Evolutionary conservation across 2,888 invertebrate species (phyloP).

Genomic region (Epistrophe eligans): DNA sequence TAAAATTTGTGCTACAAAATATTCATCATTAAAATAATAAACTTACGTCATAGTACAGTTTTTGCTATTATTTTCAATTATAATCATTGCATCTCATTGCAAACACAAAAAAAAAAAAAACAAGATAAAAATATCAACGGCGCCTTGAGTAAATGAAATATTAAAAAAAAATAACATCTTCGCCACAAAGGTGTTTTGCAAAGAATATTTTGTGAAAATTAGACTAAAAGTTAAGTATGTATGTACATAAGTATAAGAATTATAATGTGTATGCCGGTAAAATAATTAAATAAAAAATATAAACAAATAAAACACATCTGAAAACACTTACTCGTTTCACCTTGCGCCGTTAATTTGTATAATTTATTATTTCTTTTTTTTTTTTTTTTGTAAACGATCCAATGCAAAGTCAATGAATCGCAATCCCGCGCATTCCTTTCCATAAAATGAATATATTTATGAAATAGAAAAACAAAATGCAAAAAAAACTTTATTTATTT

Average conservation of each 20-base stretch:
- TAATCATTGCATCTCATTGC: neutral
- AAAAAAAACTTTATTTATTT: constrained; percentile 14
- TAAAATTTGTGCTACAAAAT: no score
- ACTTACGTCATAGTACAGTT: neutral
- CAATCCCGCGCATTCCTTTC: constrained; percentile 37
- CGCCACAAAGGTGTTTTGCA: neutral
- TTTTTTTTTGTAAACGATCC: constrained; percentile 16
- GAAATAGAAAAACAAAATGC: constrained; percentile 24
- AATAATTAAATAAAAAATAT: neutral
- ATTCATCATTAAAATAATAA: neutral
- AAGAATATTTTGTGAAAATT: neutral
- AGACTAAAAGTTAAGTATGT: neutral
- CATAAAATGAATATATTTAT: constrained; percentile 38
- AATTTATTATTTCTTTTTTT: neutral
- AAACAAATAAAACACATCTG: neutral
- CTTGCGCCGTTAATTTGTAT: neutral
- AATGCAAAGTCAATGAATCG: constrained; percentile 32
- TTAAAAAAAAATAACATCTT: neutral
- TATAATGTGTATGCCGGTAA: constrained; percentile 9
- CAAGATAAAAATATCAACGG: neutral
- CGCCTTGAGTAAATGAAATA: neutral
- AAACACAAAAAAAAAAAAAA: neutral
- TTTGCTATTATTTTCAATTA: neutral
- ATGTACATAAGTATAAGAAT: neutral
- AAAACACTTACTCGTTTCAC: constrained; percentile 5